These are phyloP conservation scores for Pterophyllum scalare DNA, from an alignment of 2,113 vertebrate genomes.

Conservation along the genomic window DNA sequence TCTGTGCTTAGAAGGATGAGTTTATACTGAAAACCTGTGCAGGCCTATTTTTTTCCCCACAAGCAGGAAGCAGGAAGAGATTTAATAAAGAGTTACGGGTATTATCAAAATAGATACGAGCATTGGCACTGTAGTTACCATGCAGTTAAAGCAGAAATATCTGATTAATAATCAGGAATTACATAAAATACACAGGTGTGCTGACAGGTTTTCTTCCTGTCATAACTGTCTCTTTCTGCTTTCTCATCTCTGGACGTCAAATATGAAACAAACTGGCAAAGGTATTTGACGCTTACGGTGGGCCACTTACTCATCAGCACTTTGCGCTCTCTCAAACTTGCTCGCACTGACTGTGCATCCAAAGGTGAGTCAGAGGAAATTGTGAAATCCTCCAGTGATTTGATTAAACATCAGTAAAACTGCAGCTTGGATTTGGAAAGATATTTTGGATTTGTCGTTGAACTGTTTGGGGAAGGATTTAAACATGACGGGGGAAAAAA, in stretches of 20 bases:
- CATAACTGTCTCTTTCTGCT: background rate
- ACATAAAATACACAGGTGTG: background rate
- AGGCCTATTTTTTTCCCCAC: too few relatives aligned
- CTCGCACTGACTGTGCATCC: constrained; percentile 25
- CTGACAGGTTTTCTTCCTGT: background rate
- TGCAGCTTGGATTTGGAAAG: background rate
- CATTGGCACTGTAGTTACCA: background rate
- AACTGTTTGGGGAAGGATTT: background rate
- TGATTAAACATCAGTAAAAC: background rate
- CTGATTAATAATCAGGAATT: background rate
- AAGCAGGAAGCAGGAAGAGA: background rate
- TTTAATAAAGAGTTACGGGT: background rate
- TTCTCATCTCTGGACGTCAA: background rate
- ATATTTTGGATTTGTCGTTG: background rate
- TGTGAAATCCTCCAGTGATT: constrained; percentile 4
- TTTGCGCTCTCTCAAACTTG: constrained; percentile 12
- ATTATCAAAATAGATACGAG: accelerated
- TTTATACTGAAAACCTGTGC: background rate
- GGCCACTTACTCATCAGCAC: constrained; percentile 43
- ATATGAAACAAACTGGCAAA: background rate
- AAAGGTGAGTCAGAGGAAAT: constrained; percentile 53
- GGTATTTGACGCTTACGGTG: constrained; percentile 4
- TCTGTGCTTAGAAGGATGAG: background rate
- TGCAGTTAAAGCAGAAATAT: background rate
- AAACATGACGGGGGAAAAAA: background rate